Base-by-base conservation (phyloP, 2,888 invertebrate genomes). In the Eupithecia vulgata region DNA sequence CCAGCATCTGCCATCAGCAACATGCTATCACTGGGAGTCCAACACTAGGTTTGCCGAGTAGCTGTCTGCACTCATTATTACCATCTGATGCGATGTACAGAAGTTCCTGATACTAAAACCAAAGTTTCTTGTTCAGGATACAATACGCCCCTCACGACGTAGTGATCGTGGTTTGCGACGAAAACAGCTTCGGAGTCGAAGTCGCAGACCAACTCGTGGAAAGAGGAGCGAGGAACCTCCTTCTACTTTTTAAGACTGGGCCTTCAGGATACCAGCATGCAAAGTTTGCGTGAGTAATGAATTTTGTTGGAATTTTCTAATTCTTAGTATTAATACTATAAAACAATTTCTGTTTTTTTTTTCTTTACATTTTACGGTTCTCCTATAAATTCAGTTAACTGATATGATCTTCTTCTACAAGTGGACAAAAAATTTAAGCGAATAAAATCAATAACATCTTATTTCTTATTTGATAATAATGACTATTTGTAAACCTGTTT, bases 81-180 rank as follows among this genome's bases (percentile, higher is more conserved):
- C 45, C 45, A 17, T 17, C 2, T 48, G 8, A 3, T 10, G n/a
- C 42, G 42, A 15, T 15, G 4, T 42, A 4, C 45, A 45, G 17
- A 5, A 45, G 7, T 45, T 45, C 8, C 48, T n/a, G n/a, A 48
- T n/a, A 48, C n/a, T 8, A 8, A n/a, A n/a, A 48, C n/a, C 8
- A 48, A 48, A n/a, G n/a, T 1, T 48, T 37, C 1, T 64, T n/a
- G 17, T n/a, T 10, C 64, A 88, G 88, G 66, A 77, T 86, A 66
- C 73, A 70, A 1, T 86, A 80, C 57, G 79, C 80, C 7, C 70
- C 84, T 7, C 76, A 81, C 15, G 81, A 79, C 40, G 80, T 81
- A 0, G 78, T 84, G 34, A 59, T 87, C 5, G 78, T 88, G 25
- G 75, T 86, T 0, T 83, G 85, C 52, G 84, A 85, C 67, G 79